Evolutionary conservation across 2,888 invertebrate genomes (phyloP), one percentile per base, ranked within the genome.

Genomic region (Zhuqinia jingwanae): DNA sequence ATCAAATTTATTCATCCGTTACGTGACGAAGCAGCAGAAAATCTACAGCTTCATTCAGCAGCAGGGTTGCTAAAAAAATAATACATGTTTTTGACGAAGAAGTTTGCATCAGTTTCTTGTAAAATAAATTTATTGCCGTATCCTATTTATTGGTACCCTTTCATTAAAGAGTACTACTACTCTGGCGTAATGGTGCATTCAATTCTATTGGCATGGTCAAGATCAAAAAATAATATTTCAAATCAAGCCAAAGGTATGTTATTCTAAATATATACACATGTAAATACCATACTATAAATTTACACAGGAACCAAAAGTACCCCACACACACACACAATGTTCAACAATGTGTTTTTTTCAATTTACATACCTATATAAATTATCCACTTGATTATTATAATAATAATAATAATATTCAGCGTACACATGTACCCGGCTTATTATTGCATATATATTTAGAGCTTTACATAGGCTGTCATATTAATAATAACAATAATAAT

Each of bases 1-100:
- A 83, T 47, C 36, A 53, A 65, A 65, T 25, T 76, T 36, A 83
- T 83, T 83, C 83, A 83, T 76, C 76, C 83, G 47, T 76, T n/a
- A 36, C 36, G 36, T 8, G 36, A 3, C 8, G 20, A 50, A 53
- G 30, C 25, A 25, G 15, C 11, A 47, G 8, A 36, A 36, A 36
- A 36, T 36, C 36, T 36, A n/a, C n/a, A n/a, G n/a, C n/a, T n/a
- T n/a, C n/a, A n/a, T 36, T 8, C 8, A 36, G 36, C 36, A 36
- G 5, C 36, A 36, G 8, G 5, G 5, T 8, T 36, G 8, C 36
- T 36, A 36, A 36, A n/a, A n/a, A n/a, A n/a, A n/a, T n/a, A n/a
- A n/a, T n/a, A 36, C 8, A 36, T 36, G 8, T 36, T 36, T 36
- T 36, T 36, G 36, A 3, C 8, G 36, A 36, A 6, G 8, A 36